These are phyloP conservation scores for Drosophila elegans DNA, from an alignment of 1,140 invertebrate genomes.

Conservation along the genomic window DNA sequence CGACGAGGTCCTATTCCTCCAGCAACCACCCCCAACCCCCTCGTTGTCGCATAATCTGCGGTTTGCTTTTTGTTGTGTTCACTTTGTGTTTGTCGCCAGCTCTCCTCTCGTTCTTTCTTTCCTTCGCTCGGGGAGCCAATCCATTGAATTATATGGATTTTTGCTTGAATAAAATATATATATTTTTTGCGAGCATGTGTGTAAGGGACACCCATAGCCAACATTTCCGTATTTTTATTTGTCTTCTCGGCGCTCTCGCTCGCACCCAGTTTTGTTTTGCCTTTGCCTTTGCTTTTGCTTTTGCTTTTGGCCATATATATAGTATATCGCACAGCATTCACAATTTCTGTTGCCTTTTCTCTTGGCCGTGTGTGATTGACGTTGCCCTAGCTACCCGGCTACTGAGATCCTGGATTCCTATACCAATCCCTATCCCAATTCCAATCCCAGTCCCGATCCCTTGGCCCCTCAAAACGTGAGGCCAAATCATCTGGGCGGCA, in stretches of 20 bases:
- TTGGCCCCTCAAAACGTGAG: slow-evolving; percentile 10
- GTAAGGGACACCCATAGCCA: slow-evolving; percentile 54
- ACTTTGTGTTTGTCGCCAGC: slow-evolving; percentile 57
- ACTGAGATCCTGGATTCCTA: slow-evolving; percentile 30
- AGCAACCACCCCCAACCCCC: not conserved
- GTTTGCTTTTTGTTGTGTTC: slow-evolving; percentile 78
- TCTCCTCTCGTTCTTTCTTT: slow-evolving; percentile 5
- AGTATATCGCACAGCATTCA: slow-evolving; percentile 35
- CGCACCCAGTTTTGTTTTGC: slow-evolving; percentile 45
- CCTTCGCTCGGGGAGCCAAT: slow-evolving; percentile 52
- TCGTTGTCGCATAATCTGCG: slow-evolving; percentile 67
- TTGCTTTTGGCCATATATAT: slow-evolving; percentile 40
- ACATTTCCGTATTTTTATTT: slow-evolving; percentile 77
- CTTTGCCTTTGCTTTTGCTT: slow-evolving; percentile 54
- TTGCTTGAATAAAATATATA: slow-evolving; percentile 71
- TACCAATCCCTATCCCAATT: not conserved
- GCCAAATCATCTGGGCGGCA: slow-evolving; percentile 83
- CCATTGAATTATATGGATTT: slow-evolving; percentile 83
- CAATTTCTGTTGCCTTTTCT: too few relatives aligned
- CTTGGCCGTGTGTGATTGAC: slow-evolving; percentile 63
- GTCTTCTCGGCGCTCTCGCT: slow-evolving; percentile 33
- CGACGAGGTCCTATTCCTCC: slow-evolving; percentile 11
- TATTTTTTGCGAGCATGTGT: slow-evolving; percentile 24
- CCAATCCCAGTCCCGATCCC: not conserved
- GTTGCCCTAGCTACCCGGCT: slow-evolving; percentile 68